Evolutionary conservation across 2,797 vertebrate genomes (phyloP), one percentile per base, ranked within the genome.

Genomic region (Lagodon rhomboides): DNA sequence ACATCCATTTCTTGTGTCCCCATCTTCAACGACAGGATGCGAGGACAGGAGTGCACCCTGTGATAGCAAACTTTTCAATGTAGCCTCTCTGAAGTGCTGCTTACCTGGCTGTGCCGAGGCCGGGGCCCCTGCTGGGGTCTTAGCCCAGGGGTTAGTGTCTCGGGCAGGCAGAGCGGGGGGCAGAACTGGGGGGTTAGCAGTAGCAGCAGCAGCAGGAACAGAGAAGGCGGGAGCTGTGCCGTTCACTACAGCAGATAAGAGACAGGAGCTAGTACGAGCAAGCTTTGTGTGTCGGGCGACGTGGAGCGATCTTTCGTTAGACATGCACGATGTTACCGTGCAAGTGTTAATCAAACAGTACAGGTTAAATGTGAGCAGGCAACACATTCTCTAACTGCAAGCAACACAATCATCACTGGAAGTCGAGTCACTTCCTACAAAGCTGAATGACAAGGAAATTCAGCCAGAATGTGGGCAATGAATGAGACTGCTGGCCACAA

Each of bases 131-230:
- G 94, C 91, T 83, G 97, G 97, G 93, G 92, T 94, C 91, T 96
- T 95, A 85, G 97, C 97, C 98, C 98, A 99, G 89, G 98, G 98
- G 96, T 99, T 99, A 95, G 98, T 98, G 88, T 99, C 98, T 93
- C 98, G 96, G 78, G 97, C 97, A 80, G 98, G 98, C 89, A 98
- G 94, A 84, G 97, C 96, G 1, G 96, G 95, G 51, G 94, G 94
- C 72, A 95, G 85, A 41, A 81, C 84, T 65, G 94, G 89, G 66
- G 91, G 90, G 89, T 92, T 96, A 96, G 79, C 94, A 87, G 96
- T 90, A 89, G 93, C 89, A 58, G 93, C 89, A 58, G 93, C 59
- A 95, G 81, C 94, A 92, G 95, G 83, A 87, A 95, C 94, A 92
- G 96, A 94, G 95, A 97, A 96, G 95, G 94, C 94, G 89, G 96